Evolutionary conservation across 2,888 invertebrate species (phyloP).

Genomic region (Tenodera sinensis): DNA sequence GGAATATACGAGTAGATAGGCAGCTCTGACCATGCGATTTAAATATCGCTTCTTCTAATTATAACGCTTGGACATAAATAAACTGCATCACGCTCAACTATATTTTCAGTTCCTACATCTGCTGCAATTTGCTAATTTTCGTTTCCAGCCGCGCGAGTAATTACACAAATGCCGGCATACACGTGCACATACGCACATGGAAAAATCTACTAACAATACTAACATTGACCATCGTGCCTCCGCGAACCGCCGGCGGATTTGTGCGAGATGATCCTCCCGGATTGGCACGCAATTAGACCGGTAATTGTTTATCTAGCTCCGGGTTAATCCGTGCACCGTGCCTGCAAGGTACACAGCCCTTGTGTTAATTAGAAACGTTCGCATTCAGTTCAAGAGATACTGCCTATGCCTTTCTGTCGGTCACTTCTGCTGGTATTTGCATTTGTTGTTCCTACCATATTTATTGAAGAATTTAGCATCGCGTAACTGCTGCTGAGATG

Average conservation of each 20-base stretch:
- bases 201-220: not conserved
- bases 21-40: no score
- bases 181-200: not conserved
- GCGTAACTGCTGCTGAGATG: no score
- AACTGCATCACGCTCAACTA: no score
- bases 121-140: not conserved
- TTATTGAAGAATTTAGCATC: no score
- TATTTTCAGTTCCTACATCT: no score
- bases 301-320: conserved; percentile 24
- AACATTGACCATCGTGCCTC: not conserved
- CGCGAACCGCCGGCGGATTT: conserved; percentile 17
- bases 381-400: not conserved
- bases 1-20: no score
- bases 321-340: not conserved
- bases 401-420: not conserved
- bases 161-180: not conserved
- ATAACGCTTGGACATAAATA: no score
- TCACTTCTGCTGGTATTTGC: no score
- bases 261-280: conserved; percentile 16
- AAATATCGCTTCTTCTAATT: no score
- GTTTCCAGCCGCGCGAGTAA: not conserved
- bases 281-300: conserved; percentile 26
- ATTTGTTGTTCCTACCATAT: no score
- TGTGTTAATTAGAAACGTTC: not conserved
- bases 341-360: not conserved